phyloP scores from a whole-genome alignment of 35 echinoderm and acorn worm species.

The Ophioderma brevispina region DNA sequence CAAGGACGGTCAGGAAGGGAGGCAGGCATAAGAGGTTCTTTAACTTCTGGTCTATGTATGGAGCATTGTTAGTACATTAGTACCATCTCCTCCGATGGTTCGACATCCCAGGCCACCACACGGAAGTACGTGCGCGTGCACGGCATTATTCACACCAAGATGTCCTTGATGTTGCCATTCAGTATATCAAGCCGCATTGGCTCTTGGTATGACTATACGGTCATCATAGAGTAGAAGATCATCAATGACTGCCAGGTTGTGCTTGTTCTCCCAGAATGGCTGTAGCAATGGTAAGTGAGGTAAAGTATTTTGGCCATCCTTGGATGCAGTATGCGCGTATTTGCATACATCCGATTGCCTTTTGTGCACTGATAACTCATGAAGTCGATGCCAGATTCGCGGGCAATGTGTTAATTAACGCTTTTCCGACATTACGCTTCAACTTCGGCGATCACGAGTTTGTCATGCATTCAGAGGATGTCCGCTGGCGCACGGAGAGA shows the following conservation, averaged over 20 bases:
- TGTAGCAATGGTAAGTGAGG: constrained; percentile 35
- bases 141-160: constrained; percentile 31
- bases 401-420: not conserved
- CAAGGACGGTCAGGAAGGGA: constrained; percentile 55
- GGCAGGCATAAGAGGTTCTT: constrained; percentile 54
- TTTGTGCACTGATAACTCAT: not conserved
- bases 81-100: constrained; percentile 48
- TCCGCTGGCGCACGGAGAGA: constrained; percentile 27
- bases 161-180: constrained; percentile 41
- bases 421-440: constrained; percentile 46
- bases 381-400: constrained; percentile 19
- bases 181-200: constrained; percentile 42
- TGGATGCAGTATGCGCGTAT: constrained; percentile 50
- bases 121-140: not conserved
- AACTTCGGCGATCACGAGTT: constrained; percentile 10
- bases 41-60: not conserved
- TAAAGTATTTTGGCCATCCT: constrained; percentile 61
- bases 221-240: constrained; percentile 55
- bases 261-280: constrained; percentile 27
- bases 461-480: not conserved
- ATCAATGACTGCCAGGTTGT: constrained; percentile 49
- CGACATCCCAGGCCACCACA: constrained; percentile 61
- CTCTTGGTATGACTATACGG: constrained; percentile 60
- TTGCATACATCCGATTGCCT: constrained; percentile 34
- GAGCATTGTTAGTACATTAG: constrained; percentile 42